Evolutionary conservation across 2,113 vertebrate genomes (phyloP), one percentile per base, ranked within the genome.

Genomic region (Pardalotus punctatus): DNA sequence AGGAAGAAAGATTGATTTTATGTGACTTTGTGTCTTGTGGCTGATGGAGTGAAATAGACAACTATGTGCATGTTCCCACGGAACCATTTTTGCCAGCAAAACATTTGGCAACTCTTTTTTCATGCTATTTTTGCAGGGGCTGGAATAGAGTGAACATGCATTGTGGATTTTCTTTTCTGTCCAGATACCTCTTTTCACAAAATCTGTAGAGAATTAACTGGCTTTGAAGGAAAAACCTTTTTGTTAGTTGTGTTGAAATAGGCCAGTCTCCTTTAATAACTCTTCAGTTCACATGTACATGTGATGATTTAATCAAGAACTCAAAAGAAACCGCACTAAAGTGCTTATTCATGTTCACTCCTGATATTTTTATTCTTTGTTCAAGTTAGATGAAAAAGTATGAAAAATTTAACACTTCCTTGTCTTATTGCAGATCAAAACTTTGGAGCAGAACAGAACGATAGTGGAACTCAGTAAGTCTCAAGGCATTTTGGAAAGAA

Each of bases 381-480:
- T 88, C 25, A 11, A 73, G 31, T 81, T 79, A 66, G 74, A 51
- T 45, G 45, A 86, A 81, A 72, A 94, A 23, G 15, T 6, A 11
- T 40, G 40, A 60, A 21, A 58, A 92, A 90, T 73, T 60, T 47
- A 93, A 67, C 20, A 29, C 54, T 82, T 76, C n/a, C 40, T 67
- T 84, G n/a, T 82, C 58, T 72, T 94, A 35, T 91, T 92, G 76
- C 97, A 99, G 99, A 97, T 99, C 78, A 98, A 98, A 98, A 98
- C 97, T 58, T 88, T 97, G 97, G 98, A 99, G 76, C 99, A 99
- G 97, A 98, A 92, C 88, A 98, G 97, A 98, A 97, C 87, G 71
- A 97, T 99, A 86, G 98, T 98, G 91, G 98, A 99, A 88, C 97
- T 99, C 94, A 98, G 12, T 73, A 98, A 98, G 88, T 98, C 97